These are phyloP conservation scores for Thunnus thynnus DNA, from an alignment of 2,113 vertebrate genomes.

Conservation along the genomic window DNA sequence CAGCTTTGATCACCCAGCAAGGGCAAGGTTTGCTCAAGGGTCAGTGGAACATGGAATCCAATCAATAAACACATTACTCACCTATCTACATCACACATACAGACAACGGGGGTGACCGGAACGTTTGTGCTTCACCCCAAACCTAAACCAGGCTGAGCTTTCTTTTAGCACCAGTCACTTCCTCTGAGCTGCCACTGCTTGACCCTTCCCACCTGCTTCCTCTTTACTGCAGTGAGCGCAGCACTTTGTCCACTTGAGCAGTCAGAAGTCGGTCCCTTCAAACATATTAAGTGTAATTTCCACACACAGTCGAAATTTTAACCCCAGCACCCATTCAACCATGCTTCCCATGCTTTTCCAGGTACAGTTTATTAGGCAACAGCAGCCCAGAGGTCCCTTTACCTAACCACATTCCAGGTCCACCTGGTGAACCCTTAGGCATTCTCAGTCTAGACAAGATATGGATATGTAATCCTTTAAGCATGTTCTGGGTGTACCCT, in stretches of 20 bases:
- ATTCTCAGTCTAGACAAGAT: not conserved
- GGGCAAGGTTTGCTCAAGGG: slow-evolving; percentile 76
- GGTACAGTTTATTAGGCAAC: not conserved
- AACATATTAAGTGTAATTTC: not conserved
- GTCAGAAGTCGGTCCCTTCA: not conserved
- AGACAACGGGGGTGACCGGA: slow-evolving; percentile 7
- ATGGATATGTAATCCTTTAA: not conserved
- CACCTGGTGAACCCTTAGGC: not conserved
- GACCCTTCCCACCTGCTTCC: slow-evolving; percentile 47
- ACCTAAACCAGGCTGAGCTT: slow-evolving; percentile 36
- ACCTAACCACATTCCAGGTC: not conserved
- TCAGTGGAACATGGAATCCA: slow-evolving; percentile 76
- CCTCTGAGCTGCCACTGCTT: slow-evolving; percentile 29
- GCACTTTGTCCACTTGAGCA: slow-evolving; percentile 1
- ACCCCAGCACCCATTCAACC: not conserved
- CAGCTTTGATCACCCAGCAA: slow-evolving; percentile 74
- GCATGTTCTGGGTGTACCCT: not conserved
- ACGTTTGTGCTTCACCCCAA: slow-evolving; percentile 12
- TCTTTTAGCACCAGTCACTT: slow-evolving; percentile 43
- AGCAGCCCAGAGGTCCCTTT: not conserved
- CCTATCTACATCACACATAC: slow-evolving; percentile 34
- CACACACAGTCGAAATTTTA: not conserved
- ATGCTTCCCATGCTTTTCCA: not conserved
- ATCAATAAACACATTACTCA: slow-evolving; percentile 74
- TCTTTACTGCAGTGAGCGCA: slow-evolving; percentile 28